Evolutionary conservation across 2,888 invertebrate species (phyloP).

Genomic region (Acleris holmiana): DNA sequence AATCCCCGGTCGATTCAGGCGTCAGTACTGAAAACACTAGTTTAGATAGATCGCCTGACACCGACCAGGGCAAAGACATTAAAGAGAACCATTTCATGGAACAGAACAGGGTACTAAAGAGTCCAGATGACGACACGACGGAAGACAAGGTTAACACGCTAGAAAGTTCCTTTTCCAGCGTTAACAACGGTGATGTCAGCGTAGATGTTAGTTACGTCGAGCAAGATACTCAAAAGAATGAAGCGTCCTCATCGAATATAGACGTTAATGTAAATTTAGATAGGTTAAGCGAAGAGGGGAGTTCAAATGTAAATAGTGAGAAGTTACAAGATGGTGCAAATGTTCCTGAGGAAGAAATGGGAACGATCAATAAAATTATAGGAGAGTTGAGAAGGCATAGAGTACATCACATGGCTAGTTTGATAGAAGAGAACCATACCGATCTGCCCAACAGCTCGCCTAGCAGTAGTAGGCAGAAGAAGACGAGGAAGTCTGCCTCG

Average conservation of each 20-base stretch:
- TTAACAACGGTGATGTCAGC: constrained; percentile 52
- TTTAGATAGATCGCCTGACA: constrained; percentile 86
- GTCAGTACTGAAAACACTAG: constrained; percentile 90
- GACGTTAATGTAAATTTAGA: constrained; percentile 52
- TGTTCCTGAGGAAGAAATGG: constrained; percentile 57
- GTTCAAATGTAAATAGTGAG: constrained; percentile 49
- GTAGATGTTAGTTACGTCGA: constrained; percentile 74
- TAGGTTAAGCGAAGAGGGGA: constrained; percentile 61
- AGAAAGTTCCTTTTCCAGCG: constrained; percentile 71
- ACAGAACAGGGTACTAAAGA: constrained; percentile 74
- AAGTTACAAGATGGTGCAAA: constrained; percentile 58
- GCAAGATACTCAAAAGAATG: constrained; percentile 66
- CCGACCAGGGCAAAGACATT: constrained; percentile 74
- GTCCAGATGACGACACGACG: constrained; percentile 54
- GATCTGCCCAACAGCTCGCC: constrained; percentile 54
- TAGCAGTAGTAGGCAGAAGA: constrained; percentile 56
- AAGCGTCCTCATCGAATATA: constrained; percentile 66
- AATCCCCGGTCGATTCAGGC: constrained; percentile 85
- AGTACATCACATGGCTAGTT: constrained; percentile 57
- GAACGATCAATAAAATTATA: constrained; percentile 68
- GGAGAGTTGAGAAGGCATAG: constrained; percentile 65
- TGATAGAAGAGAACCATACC: constrained; percentile 51
- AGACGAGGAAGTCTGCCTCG: constrained; percentile 54
- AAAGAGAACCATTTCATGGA: constrained; percentile 70
- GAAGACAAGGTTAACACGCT: constrained; percentile 53